Evolutionary conservation across 1,140 invertebrate species (phyloP), one percentile per base, ranked within the genome.

Genomic region (Drosophila fuyamai): DNA sequence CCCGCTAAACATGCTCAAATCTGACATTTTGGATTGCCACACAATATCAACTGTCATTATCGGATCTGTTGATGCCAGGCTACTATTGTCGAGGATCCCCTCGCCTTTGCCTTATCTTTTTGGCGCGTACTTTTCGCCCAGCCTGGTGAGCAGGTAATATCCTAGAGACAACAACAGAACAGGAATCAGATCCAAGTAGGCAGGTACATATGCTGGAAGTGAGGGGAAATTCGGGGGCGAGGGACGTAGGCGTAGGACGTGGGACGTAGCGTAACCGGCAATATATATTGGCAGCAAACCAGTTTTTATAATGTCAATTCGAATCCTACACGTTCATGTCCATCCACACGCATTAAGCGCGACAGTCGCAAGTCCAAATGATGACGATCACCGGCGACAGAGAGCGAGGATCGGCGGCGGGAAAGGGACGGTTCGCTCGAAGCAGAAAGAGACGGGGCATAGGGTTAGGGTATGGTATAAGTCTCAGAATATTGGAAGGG

Each of bases 281-380:
- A 78, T 58, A 71, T 79, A 75, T 85, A 86, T 88, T 88, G 83
- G 79, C 83, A 86, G 63, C 79, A 86, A 88, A 86, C 83, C 83
- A 76, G 83, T 86, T 86, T 88, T 86, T 88, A 88, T 86, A 86
- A 86, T 86, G 83, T 86, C 83, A 86, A 86, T 86, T 86, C 83
- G 83, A 86, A 86, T 86, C 83, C 83, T 86, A 86, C 83, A 86
- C 83, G 80, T 86, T 88, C 81, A 82, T 85, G 76, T 89, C 84
- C 84, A 89, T 89, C 83, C 83, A 88, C 83, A 88, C 83, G 83
- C 83, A 88, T 88, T 88, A 88, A 88, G 83, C 77, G 83, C 83
- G 83, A 89, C 83, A 89, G 83, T 89, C 83, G 80, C 84, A 89
- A 88, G 83, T 89, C 83, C 83, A 85, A 85, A 86, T 88, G 84